Evolutionary conservation across 1,140 invertebrate genomes (phyloP), one percentile per base, ranked within the genome.

Genomic region (Potamilus streckersoni): DNA sequence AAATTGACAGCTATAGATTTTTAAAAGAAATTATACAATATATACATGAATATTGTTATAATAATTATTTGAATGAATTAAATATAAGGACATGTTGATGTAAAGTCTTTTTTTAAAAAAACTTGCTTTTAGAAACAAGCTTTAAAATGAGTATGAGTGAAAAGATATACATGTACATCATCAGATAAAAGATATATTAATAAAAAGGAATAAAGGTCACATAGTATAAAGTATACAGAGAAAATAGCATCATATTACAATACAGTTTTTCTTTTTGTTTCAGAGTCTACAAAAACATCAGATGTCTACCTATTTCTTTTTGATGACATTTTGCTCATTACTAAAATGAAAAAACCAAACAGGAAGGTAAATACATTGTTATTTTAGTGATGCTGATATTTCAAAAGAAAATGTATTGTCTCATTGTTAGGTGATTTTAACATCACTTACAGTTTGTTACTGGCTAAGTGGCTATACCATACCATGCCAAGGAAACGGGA

Each of bases 271-370:
- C 16, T 58, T 78, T 64, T 74, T 62, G n/a, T 82, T 85, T 71
- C 78, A 85, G 85, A 87, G 81, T 80, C 81, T 1, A 79, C 84
- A 23, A 86, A 87, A 66, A 77, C 83, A 20, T 79, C 81, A 38
- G 85, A 85, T 58, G 82, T 84, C 19, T 93, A 93, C 83, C 89
- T 93, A 59, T 93, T 94, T 79, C 88, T 94, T 8, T 94, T 94
- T 87, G 93, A 94, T 83, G 93, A 94, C 84, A 93, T 94, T 90
- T 89, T 94, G n/a, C 88, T 94, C 56, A 90, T 94, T 38, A 93
- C 93, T 6, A 91, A 93, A 84, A 86, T 91, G 64, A 94, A 94
- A 84, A 93, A 93, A 90, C 67, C 89, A 88, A 56, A 89, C 83
- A 92, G 93, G 88, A 93, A 93, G 89, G 92, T 93, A 86, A 85